phyloP scores from a whole-genome alignment of 2,888 invertebrate genomes.

The Oscheius sp. region DNA sequence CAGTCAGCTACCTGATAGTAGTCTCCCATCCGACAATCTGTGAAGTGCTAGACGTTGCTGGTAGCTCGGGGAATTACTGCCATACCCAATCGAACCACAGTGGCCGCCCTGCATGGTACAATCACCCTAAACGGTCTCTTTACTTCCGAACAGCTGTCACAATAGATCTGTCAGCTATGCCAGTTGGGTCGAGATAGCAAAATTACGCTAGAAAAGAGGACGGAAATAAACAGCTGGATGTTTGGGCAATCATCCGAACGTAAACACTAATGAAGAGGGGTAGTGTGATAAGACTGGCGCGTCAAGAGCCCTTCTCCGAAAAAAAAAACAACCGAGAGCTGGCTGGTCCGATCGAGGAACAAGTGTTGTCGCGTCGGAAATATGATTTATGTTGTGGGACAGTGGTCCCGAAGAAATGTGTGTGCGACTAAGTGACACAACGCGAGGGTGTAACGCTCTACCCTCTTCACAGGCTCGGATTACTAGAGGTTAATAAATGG shows the following conservation, averaged over 20 bases:
- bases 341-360: slow-evolving; percentile 3
- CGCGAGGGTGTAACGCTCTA: slow-evolving; percentile 3
- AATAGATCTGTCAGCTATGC: not conserved
- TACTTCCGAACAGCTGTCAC: not conserved
- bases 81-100: slow-evolving; percentile 38
- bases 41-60: slow-evolving; percentile 49
- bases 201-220: slow-evolving; percentile 18
- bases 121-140: slow-evolving; percentile 27
- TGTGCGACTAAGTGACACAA: not conserved
- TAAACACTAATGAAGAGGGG: not conserved
- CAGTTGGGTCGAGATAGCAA: slow-evolving; percentile 14
- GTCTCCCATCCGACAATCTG: slow-evolving; percentile 49
- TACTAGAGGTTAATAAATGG: slow-evolving; percentile 1
- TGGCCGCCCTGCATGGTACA: slow-evolving; percentile 37
- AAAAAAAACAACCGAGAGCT: slow-evolving; percentile 12
- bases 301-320: not conserved
- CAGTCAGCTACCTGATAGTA: slow-evolving; percentile 44
- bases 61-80: slow-evolving; percentile 47
- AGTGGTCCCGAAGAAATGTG: slow-evolving; percentile 5
- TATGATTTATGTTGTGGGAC: slow-evolving; percentile 36
- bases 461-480: slow-evolving; percentile 10
- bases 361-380: slow-evolving; percentile 26
- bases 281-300: not conserved
- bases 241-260: not conserved
- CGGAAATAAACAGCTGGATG: slow-evolving; percentile 17